Conservation (phyloP, 1,140 invertebrate species). For the Eriosoma lanigerum region DNA sequence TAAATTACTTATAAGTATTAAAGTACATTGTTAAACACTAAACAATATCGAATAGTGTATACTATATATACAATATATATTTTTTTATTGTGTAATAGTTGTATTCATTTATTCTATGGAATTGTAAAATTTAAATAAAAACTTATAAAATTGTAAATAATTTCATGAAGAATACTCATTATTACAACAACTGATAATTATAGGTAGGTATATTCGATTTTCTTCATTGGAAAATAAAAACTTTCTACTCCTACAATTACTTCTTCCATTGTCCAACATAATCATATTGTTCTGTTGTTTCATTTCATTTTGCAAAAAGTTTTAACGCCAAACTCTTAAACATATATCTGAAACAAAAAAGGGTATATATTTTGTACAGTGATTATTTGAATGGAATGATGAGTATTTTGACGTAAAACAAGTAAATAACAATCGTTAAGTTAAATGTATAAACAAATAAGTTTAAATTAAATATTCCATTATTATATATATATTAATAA, state of each 20-base stretch:
- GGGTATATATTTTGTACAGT: not conserved
- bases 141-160: not conserved
- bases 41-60: no score
- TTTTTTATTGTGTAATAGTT: no score
- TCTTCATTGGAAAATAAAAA: no score
- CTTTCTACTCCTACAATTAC: not conserved
- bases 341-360: slow-evolving; percentile 13
- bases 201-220: no score
- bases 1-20: no score
- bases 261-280: not conserved
- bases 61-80: no score
- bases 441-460: not conserved
- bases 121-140: not conserved
- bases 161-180: not conserved
- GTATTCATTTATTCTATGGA: no score
- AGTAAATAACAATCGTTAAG: not conserved
- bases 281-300: not conserved
- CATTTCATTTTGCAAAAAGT: slow-evolving; percentile 31
- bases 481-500: not conserved
- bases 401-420: slow-evolving; percentile 13
- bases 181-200: not conserved
- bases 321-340: not conserved
- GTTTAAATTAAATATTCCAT: slow-evolving; percentile 16
- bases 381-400: slow-evolving; percentile 20
- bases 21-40: no score